Evolutionary conservation across 2,113 vertebrate genomes (phyloP), one percentile per base, ranked within the genome.

Genomic region (Actinemys pallida): DNA sequence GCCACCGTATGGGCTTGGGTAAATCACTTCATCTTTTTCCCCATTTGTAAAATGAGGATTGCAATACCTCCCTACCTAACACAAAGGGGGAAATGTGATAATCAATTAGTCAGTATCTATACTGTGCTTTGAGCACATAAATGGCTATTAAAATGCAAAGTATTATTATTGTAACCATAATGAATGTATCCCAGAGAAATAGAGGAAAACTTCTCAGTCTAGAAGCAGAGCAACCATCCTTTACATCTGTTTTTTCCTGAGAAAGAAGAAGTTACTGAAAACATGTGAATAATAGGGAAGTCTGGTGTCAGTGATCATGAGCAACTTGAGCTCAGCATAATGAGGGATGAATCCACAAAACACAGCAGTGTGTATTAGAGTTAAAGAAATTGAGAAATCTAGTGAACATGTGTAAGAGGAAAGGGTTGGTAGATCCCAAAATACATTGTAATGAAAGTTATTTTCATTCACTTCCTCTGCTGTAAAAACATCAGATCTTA

Each of bases 381-480:
- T 24, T 50, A 10, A 31, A 86, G 39, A 90, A 31, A 76, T 2
- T 57, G 53, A 65, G 49, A n/a, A 57, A 92, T 47, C 49, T 22
- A 24, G 39, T 83, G 29, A 86, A 90, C 50, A 17, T 13, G 85
- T 16, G 19, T n/a, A 83, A 80, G 69, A 86, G 84, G 65, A 19
- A 45, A 10, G 86, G 29, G 25, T 24, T 65, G 13, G 31, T 9
- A 42, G 76, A 79, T 56, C 25, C 8, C 35, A 31, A 83, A 78
- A 53, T 6, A 8, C 56, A 4, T 81, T 47, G 45, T 78, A 29
- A 84, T 57, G 81, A 87, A 57, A 59, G 5, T 8, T 42, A 31
- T 1, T 10, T 59, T 9, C 17, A 4, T 54, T 78, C 39, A 2
- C 50, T 75, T 93, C 52, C 75, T 79, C 10, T 0, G 0, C n/a